A percentile compares a stretch with the other conserved stretches of the same genome.
These are phyloP conservation scores for Erethizon dorsatum DNA, from an alignment of 2,797 vertebrate species.

Conservation along the genomic window DNA sequence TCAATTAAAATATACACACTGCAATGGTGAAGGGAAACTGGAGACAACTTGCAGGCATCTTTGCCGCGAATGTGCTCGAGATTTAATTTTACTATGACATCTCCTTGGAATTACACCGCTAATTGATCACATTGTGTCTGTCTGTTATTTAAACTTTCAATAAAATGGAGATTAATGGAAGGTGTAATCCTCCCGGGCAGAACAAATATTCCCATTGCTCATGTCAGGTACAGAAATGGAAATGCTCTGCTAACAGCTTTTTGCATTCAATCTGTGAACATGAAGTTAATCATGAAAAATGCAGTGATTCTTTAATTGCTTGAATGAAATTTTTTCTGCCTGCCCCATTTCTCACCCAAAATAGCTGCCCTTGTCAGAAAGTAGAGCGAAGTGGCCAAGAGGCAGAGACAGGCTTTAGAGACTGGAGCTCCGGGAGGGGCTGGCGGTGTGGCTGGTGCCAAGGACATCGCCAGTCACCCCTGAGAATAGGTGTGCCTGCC, in stretches of 20 bases:
- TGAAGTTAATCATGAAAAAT: constrained; percentile 87
- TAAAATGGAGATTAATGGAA: constrained; percentile 91
- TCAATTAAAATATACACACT: constrained; percentile 88
- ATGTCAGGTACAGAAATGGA: constrained; percentile 87
- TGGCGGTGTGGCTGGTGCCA: rapidly evolving
- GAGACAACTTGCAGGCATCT: constrained; percentile 85
- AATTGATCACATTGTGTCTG: constrained; percentile 91
- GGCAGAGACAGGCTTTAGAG: not conserved
- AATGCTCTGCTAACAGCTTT: constrained; percentile 85
- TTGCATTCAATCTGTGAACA: constrained; percentile 85
- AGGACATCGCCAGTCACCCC: rapidly evolving
- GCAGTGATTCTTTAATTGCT: constrained; percentile 87
- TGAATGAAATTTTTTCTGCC: constrained; percentile 79
- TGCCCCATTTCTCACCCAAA: constrained; percentile 80
- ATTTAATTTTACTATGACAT: constrained; percentile 89
- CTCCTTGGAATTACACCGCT: constrained; percentile 89
- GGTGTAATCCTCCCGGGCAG: constrained; percentile 89
- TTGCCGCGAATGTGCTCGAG: constrained; percentile 79
- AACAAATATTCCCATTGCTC: constrained; percentile 90
- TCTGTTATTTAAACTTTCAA: constrained; percentile 92
- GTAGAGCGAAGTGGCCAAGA: not conserved
- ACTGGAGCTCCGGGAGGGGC: not conserved
- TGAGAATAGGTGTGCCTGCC: not conserved
- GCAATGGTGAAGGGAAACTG: constrained; percentile 83
- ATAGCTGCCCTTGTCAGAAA: constrained; percentile 72